Conservation (phyloP, 1,140 invertebrate genomes). For the Meteorus sp. region DNA sequence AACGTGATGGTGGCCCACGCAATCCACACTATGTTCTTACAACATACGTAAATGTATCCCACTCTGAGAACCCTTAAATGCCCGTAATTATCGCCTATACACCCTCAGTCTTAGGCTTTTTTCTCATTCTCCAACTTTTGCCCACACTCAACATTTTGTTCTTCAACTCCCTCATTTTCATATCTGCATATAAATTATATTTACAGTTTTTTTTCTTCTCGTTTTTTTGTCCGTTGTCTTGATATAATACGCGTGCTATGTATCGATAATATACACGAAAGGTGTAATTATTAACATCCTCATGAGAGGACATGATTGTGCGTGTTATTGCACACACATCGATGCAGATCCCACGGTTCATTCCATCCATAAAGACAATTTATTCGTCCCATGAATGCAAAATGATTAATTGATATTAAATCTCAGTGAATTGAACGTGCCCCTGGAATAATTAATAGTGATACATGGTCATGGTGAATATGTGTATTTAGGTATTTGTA, state of each 20-base stretch:
- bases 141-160: conserved; percentile 26
- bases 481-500: neutral
- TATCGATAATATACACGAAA: conserved; percentile 33
- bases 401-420: conserved; percentile 23
- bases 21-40: conserved; percentile 13
- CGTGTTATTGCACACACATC: no score
- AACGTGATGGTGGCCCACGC: conserved; percentile 44
- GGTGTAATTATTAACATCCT: conserved; percentile 45
- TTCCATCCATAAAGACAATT: conserved; percentile 7
- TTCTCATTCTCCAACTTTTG: neutral
- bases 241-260: no score
- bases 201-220: neutral
- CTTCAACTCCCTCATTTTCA: no score
- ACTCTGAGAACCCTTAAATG: conserved; percentile 41
- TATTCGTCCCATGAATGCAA: conserved; percentile 6
- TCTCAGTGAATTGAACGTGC: conserved; percentile 12
- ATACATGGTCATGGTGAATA: neutral
- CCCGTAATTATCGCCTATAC: conserved; percentile 48
- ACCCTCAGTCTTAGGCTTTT: conserved; percentile 42
- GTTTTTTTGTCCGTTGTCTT: conserved; percentile 25
- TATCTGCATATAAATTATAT: conserved; percentile 14
- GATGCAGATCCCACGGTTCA: neutral
- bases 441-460: conserved; percentile 16
- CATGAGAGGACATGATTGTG: neutral
- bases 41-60: conserved; percentile 2